Base-by-base conservation (phyloP, 2,888 invertebrate genomes). In the Lycaena phlaeas region DNA sequence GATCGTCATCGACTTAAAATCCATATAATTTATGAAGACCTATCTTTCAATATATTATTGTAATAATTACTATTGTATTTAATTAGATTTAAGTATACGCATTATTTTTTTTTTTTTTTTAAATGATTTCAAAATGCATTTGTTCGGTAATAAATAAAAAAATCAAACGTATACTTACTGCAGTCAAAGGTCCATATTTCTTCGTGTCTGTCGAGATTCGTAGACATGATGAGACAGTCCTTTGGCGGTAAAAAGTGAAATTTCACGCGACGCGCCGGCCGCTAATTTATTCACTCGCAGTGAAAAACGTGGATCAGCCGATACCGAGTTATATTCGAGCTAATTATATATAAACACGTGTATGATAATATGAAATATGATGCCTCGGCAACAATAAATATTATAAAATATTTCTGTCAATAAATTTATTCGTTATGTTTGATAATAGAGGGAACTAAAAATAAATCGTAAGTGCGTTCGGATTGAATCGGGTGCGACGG, bases 181-280 rank as follows among this genome's bases (percentile, higher is more conserved):
- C 59, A 52, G 49, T 71, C 56, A 73, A 52, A 57, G 50, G 51
- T 71, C 68, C 66, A 68, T 74, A 60, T 67, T 58, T 56, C 51
- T 51, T 48, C 50, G 52, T 49, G 46, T 51, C 52, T 51, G 57
- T 56, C 67, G 66, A 65, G 60, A 58, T 55, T 57, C 58, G 62
- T 54, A 71, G 75, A 74, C 71, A 61, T 61, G 61, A 51, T 56
- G 55, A 55, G 53, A 56, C 54, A 54, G 55, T 67, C 64, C 66
- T 71, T 34, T 62, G 68, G 55, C 67, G 63, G 64, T 71, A 71
- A 81, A 73, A 81, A 79, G 78, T 79, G 75, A 81, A 82, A 79
- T 71, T 77, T 68, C 59, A 70, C 64, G 64, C 59, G 61, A 59
- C 59, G 63, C 58, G 63, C 55, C 59, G 57, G 62, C 61, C 61